A percentile compares a stretch with the other conserved stretches of the same genome.
phyloP scores from a whole-genome alignment of 2,797 vertebrate genomes.

The Sebastes steindachneri region DNA sequence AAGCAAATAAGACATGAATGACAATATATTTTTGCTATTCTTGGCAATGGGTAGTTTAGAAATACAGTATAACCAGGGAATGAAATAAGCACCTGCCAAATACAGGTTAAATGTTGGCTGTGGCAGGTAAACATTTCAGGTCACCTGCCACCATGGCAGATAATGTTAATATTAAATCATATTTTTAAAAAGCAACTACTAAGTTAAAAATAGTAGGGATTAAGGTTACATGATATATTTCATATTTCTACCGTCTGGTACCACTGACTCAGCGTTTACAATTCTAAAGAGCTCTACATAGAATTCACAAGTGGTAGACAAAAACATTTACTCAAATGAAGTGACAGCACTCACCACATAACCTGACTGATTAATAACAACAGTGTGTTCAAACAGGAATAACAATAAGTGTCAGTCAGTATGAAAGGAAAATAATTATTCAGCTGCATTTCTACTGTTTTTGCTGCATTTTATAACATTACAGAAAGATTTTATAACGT shows the following conservation, averaged over 20 bases:
- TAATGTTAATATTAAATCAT: too few relatives aligned
- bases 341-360: slow-evolving; percentile 78
- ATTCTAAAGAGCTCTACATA: too few relatives aligned
- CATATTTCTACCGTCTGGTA: too few relatives aligned
- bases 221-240: too few relatives aligned
- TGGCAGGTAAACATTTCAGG: too few relatives aligned
- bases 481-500: not conserved
- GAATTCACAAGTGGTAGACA: too few relatives aligned
- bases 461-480: not conserved
- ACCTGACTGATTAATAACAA: slow-evolving; percentile 82
- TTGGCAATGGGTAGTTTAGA: not conserved
- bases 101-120: too few relatives aligned
- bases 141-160: too few relatives aligned
- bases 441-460: not conserved
- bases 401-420: slow-evolving; percentile 77
- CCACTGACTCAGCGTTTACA: too few relatives aligned
- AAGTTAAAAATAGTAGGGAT: too few relatives aligned
- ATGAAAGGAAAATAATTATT: slow-evolving; percentile 50
- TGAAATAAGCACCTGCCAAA: too few relatives aligned
- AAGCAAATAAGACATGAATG: not conserved
- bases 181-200: too few relatives aligned
- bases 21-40: not conserved
- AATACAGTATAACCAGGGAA: not conserved
- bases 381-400: slow-evolving; percentile 73
- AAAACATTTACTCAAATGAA: not conserved